Evolutionary conservation across 92 coral and sea anemone genomes (phyloP), one percentile per base, ranked within the genome.

Genomic region (Palythoa grandiflora): DNA sequence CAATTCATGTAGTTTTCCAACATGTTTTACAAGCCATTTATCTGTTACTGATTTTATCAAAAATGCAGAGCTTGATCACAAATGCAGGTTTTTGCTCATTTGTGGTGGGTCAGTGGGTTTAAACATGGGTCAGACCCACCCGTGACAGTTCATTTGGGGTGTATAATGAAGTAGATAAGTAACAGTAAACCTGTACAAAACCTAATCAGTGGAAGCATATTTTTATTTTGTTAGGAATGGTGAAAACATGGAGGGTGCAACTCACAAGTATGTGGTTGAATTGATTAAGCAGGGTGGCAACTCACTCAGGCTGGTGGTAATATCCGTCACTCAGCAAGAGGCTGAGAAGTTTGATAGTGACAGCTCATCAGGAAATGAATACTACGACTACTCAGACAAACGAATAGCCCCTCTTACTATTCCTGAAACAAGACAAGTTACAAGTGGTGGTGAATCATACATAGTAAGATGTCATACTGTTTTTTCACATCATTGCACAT

Each of bases 161-260:
- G 28, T 28, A 28, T 28, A 28, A 44, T 44, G 6, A 44, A 44
- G 7, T 44, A 44, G 50, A 3, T 44, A 8, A 8, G 50, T 44
- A 44, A 44, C 5, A 44, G 50, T 65, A 8, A 65, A 65, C 36
- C 17, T 55, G 14, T 65, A 36, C 28, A 17, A 17, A 6, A 4
- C 5, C 71, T 65, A 11, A 17, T 55, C 11, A 68, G 14, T 68
- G 36, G 19, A 20, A 21, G 66, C 21, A 7, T 76, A 12, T 28
- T 51, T 55, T 73, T 47, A 38, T 52, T 38, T 59, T 20, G 39
- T 47, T 79, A 97, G 99, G 9, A 97, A 97, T 95, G 97, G 95
- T 14, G 97, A 90, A 87, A 97, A 89, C 87, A 98, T 97, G 44
- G 99, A 97, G 83, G 99, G 99, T 40, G 98, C 98, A 20, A 97